Conservation (phyloP, 35 echinoderm and acorn worm genomes). For the Amphiura filiformis region DNA sequence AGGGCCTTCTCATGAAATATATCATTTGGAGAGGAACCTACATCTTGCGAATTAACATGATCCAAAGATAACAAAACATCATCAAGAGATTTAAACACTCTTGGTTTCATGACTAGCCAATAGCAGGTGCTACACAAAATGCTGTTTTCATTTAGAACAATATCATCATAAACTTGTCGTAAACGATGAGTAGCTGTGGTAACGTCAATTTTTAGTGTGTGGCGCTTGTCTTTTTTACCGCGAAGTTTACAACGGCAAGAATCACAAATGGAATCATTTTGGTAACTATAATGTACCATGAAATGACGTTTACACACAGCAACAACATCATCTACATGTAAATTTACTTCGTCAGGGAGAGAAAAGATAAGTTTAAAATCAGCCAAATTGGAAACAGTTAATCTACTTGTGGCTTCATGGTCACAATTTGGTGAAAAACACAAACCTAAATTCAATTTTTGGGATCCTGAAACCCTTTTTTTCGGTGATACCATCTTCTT, state of each 20-base stretch:
- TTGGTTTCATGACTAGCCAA: neutral
- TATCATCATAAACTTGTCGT: neutral
- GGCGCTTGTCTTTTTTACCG: too few species aligned
- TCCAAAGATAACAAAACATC: neutral
- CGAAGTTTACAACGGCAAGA: too few species aligned
- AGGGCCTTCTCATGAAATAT: neutral
- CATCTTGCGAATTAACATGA: neutral
- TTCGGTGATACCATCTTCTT: neutral
- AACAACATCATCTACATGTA: too few species aligned
- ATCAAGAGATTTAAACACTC: neutral
- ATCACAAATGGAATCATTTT: too few species aligned
- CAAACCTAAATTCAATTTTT: neutral
- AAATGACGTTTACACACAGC: too few species aligned
- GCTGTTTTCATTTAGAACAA: neutral
- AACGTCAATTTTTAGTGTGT: too few species aligned
- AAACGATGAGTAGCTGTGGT: neutral
- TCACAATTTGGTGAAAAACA: neutral
- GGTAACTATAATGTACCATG: too few species aligned
- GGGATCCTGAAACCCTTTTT: neutral
- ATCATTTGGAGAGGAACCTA: neutral
- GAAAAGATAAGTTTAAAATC: neutral
- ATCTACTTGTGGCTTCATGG: neutral
- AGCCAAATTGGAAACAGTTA: neutral
- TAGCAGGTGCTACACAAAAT: neutral
- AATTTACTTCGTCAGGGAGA: too few species aligned